Base-by-base conservation (phyloP, 1,140 invertebrate genomes). In the Neodiprion virginianus region DNA sequence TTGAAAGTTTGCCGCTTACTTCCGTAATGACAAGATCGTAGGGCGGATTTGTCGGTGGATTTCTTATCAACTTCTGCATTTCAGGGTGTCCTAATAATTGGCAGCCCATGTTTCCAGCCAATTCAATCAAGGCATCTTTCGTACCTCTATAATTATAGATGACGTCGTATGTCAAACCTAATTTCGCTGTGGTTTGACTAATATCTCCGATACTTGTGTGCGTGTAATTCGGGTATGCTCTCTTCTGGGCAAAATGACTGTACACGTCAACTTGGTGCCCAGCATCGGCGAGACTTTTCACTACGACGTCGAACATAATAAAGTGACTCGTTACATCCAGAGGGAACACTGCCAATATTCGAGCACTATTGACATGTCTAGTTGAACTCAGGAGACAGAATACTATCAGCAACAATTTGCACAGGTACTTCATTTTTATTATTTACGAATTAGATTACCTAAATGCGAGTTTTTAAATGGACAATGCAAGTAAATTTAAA, bases 211-310 rank as follows among this genome's bases (percentile, higher is more conserved):
- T 21, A 28, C 74, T 69, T 1, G 80, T 48, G 5, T 91, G 88
- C 28, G 78, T 81, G 71, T 88, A 89, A 74, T 90, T 90, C 17
- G 82, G 75, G 0, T 85, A 71, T 7, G 84, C 82, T 49, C 79
- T 80, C 71, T 88, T 87, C 2, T 85, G 78, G 7, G 85, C 78
- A 75, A 88, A 89, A n/a, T 88, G 82, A 69, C 87, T 89, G 1
- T 91, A 75, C 1, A 91, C 79, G 1, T 86, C 84, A 0, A 91
- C 80, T 74, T 90, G 82, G 78, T 91, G 90, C 10, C 90, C 90
- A 69, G 84, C 79, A 50, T 82, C 86, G 0, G 82, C 84, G 40
- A 92, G 79, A 69, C 86, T 88, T 74, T 83, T 81, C 12, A 84
- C 85, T 7, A 91, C 40, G 12, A 88, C 82, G 72, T 85, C 79